phyloP scores from a whole-genome alignment of 2,797 vertebrate genomes.

The Lophius americanus region DNA sequence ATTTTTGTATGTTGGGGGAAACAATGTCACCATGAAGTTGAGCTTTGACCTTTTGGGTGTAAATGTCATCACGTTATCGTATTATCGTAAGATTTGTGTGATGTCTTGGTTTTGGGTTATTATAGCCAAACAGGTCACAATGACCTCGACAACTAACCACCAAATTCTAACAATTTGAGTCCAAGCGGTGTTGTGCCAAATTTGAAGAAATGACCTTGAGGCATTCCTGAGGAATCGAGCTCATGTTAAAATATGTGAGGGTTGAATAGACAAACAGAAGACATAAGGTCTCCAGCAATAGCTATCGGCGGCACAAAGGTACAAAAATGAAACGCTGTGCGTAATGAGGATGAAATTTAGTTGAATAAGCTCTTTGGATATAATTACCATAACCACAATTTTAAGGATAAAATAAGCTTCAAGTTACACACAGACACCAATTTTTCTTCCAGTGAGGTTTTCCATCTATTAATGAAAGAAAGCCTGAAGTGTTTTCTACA shows the following conservation, averaged over 20 bases:
- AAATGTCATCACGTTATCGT: neutral
- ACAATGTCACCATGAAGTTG: no score
- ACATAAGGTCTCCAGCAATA: neutral
- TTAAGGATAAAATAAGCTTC: no score
- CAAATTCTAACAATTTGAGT: neutral
- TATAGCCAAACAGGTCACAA: neutral
- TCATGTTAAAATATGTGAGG: neutral
- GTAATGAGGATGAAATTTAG: neutral
- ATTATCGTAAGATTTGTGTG: neutral
- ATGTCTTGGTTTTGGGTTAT: neutral
- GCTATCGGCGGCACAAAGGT: neutral
- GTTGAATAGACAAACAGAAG: no score
- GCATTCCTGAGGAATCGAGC: neutral
- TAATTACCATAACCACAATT: no score
- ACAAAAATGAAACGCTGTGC: neutral
- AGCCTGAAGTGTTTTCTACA: no score
- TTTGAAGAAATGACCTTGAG: neutral
- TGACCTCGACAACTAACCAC: neutral
- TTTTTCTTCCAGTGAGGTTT: no score
- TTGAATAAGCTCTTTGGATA: no score
- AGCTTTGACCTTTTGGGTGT: neutral
- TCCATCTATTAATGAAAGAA: no score
- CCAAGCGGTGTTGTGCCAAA: neutral
- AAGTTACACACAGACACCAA: no score
- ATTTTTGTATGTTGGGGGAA: no score